phyloP scores from a whole-genome alignment of 2,797 vertebrate species.

The Liparis tanakae region DNA sequence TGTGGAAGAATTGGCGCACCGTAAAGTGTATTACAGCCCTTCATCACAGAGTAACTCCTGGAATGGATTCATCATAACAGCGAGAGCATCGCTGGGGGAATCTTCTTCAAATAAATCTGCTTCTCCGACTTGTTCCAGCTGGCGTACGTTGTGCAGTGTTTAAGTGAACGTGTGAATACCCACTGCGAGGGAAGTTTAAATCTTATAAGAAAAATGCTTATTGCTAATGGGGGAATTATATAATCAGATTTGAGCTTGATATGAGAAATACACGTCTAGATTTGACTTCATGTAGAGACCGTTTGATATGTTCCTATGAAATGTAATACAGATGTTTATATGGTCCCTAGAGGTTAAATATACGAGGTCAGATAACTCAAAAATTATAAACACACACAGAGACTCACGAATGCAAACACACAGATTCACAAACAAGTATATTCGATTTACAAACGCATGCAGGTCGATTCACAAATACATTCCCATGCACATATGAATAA shows the following conservation, averaged over 20 bases:
- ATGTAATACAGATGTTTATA: neutral
- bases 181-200: conserved; percentile 6
- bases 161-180: conserved; percentile 12
- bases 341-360: neutral
- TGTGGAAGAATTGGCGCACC: conserved; percentile 8
- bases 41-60: conserved; percentile 37
- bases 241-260: conserved; percentile 17
- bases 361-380: too few relatives aligned
- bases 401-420: too few relatives aligned
- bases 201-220: conserved; percentile 30
- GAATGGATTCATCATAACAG: conserved; percentile 32
- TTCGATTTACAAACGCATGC: too few relatives aligned
- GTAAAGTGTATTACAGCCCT: conserved; percentile 39
- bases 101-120: conserved; percentile 35
- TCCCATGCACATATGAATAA: too few relatives aligned
- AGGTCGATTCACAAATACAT: too few relatives aligned
- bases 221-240: conserved; percentile 8
- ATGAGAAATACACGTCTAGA: neutral
- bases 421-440: too few relatives aligned
- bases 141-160: conserved; percentile 25
- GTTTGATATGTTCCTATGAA: neutral
- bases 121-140: conserved; percentile 20
- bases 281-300: neutral
- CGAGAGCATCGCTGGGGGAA: neutral
- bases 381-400: too few relatives aligned